Evolutionary conservation across 2,888 invertebrate genomes (phyloP).

Genomic region (Tenthredo amoena): DNA sequence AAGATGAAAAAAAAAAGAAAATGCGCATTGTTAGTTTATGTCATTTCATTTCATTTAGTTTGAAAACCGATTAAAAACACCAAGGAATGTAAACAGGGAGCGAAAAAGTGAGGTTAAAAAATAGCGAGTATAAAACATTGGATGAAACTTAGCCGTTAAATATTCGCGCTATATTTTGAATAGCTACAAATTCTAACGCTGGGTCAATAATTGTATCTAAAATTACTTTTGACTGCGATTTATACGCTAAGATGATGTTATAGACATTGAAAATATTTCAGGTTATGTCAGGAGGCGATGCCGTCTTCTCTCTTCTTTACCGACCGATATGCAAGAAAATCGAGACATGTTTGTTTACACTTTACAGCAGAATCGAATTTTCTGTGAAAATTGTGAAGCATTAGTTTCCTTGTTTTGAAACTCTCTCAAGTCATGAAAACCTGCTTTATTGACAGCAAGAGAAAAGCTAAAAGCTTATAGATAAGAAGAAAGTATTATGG

Average conservation of each 20-base stretch:
- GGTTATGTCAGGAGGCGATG: not conserved
- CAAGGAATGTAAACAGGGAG: not conserved
- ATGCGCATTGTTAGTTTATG: not conserved
- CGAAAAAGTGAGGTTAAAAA: not conserved
- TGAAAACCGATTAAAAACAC: not conserved
- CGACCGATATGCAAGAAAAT: not conserved
- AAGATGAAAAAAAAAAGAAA: not conserved
- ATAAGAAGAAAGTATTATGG: too few relatives aligned
- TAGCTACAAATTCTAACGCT: not conserved
- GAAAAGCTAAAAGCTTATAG: too few relatives aligned
- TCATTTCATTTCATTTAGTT: not conserved
- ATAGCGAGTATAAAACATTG: not conserved
- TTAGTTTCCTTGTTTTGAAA: too few relatives aligned
- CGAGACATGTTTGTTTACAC: not conserved
- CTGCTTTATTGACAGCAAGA: too few relatives aligned
- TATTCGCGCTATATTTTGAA: not conserved
- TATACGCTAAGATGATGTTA: not conserved
- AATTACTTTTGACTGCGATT: not conserved
- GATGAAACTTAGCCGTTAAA: not conserved
- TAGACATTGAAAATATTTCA: not conserved
- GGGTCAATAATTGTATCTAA: not conserved
- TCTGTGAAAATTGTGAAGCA: too few relatives aligned
- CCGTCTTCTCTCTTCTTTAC: not conserved
- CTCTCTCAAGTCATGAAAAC: too few relatives aligned
- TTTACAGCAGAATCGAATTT: too few relatives aligned